Base-by-base conservation (phyloP, 2,113 vertebrate species). In the Mirounga angustirostris region DNA sequence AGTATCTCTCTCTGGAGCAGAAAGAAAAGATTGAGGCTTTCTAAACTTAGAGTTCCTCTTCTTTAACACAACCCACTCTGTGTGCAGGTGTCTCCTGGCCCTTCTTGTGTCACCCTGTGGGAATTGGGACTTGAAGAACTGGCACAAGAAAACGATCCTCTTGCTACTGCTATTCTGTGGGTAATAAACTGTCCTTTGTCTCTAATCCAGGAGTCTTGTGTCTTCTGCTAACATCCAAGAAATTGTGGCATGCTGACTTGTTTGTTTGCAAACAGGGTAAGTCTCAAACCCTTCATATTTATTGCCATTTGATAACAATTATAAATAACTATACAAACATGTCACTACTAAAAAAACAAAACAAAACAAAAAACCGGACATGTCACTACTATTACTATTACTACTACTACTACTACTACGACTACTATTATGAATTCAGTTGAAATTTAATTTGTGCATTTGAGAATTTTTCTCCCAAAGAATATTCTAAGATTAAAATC, bases 391-490 rank as follows among this genome's bases (percentile, higher is more conserved):
- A 15, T 67, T 36, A 36, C 36, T 36, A 36, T 36, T 63, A 76
- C 50, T 8, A 46, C 46, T 46, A 52, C 52, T 54, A 14, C 30
- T 84, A 28, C 22, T 91, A 67, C 7, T 89, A 33, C 54, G 91
- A 6, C 30, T 96, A 5, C 46, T 76, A 26, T 43, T 88, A 74
- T 84, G 91, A 95, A 92, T 94, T 71, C 67, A 85, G 73, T 81
- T 82, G 73, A 90, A 89, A 94, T 89, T 92, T 82, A 6, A 92
- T 80, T 92, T 89, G n/a, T 92, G 52, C 21, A 40, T 76, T 84
- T 65, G 93, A 94, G n/a, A 59, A 89, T 94, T 94, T 85, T 18
- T 86, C 36, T 83, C n/a, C 11, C 5, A 85, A 46, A 69, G 46
- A 36, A 58, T 67, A 46, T 56, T 85, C 18, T 89, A 81, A 83